Percentiles rank a stretch among this genome's conserved stretches.
Evolutionary conservation across 2,797 vertebrate genomes (phyloP).

Genomic region (Anas flavirostris): DNA sequence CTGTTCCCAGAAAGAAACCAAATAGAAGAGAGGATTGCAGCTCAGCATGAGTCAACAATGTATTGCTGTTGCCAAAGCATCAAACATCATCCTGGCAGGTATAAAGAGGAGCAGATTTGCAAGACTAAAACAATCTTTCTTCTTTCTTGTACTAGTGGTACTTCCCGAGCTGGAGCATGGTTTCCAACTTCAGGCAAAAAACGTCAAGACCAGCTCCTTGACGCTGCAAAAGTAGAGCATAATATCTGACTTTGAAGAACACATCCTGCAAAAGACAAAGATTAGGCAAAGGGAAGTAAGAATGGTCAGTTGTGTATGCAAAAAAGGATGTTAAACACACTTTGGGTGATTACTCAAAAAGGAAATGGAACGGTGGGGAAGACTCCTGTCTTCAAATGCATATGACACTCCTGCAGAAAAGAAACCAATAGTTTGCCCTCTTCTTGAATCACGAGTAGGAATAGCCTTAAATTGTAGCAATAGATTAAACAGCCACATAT

Average conservation of each 20-base stretch:
- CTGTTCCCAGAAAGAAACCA: neutral
- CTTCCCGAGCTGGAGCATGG: neutral
- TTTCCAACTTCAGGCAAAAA: neutral
- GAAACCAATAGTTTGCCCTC: neutral
- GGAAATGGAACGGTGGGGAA: neutral
- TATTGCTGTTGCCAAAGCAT: neutral
- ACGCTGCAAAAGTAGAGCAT: neutral
- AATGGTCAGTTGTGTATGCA: neutral
- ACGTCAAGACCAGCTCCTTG: neutral
- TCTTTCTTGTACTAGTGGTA: neutral
- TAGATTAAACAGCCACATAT: neutral
- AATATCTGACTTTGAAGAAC: neutral
- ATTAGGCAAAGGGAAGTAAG: neutral
- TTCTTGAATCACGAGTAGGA: neutral
- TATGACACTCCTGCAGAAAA: neutral
- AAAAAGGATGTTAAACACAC: neutral
- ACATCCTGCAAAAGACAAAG: neutral
- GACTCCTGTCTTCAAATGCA: neutral
- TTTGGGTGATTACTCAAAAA: neutral
- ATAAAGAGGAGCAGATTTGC: neutral
- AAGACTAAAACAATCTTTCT: neutral
- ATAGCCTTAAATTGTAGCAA: neutral
- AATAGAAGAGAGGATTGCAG: neutral
- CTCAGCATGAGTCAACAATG: neutral
- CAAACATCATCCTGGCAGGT: neutral